phyloP scores from a whole-genome alignment of 2,113 vertebrate genomes.

The Rhynchopsitta pachyrhyncha region DNA sequence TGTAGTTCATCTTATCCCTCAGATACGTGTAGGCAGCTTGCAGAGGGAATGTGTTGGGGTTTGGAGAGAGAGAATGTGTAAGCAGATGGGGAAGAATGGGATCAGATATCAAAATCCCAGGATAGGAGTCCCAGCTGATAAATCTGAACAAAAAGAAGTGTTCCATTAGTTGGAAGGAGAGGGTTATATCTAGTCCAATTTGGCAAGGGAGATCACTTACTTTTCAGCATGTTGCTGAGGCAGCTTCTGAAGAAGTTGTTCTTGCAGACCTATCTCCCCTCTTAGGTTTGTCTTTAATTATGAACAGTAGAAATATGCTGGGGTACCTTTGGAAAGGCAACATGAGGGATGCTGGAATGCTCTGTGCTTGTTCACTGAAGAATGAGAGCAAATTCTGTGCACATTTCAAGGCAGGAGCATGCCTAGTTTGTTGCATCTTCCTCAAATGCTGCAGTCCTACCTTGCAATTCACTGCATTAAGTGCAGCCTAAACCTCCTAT shows the following conservation, averaged over 20 bases:
- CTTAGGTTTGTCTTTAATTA: background rate
- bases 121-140: background rate
- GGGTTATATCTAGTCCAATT: background rate
- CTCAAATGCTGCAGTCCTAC: background rate
- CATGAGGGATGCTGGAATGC: background rate
- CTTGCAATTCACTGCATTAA: background rate
- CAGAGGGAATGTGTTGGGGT: background rate
- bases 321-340: background rate
- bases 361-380: constrained; percentile 8
- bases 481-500: background rate
- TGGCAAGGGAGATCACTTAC: background rate
- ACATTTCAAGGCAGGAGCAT: background rate
- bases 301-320: background rate
- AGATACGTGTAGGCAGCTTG: background rate
- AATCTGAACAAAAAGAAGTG: background rate
- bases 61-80: background rate
- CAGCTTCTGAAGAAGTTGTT: background rate
- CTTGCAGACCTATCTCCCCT: background rate
- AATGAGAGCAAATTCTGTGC: background rate
- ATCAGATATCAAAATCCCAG: background rate
- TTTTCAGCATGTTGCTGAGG: background rate
- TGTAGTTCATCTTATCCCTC: background rate
- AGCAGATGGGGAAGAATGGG: background rate
- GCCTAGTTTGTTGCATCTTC: background rate
- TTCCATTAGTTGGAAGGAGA: constrained; percentile 32